These are phyloP conservation scores for Drosophila peninsularis DNA, from an alignment of 2,888 invertebrate species.

Conservation along the genomic window DNA sequence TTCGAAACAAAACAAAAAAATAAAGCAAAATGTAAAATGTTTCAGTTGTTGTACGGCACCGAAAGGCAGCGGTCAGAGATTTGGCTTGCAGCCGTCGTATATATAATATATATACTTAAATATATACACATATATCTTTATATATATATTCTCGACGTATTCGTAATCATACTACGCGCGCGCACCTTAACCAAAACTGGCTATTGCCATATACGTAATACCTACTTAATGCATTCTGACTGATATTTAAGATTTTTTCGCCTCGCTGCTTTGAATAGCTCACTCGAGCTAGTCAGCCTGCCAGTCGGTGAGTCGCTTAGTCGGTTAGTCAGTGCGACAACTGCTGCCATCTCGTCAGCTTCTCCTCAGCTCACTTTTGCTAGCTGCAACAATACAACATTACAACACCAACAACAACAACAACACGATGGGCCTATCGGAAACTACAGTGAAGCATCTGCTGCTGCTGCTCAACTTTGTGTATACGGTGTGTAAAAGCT, in stretches of 20 bases:
- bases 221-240: slow-evolving; percentile 57
- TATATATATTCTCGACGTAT: slow-evolving; percentile 19
- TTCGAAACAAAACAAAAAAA: slow-evolving; percentile 44
- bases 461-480: slow-evolving; percentile 79
- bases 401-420: slow-evolving; percentile 5
- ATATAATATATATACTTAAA: slow-evolving; percentile 13
- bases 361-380: slow-evolving; percentile 8
- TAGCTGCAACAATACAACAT: slow-evolving; percentile 26
- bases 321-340: slow-evolving; percentile 23
- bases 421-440: slow-evolving; percentile 71
- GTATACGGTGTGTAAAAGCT: slow-evolving; percentile 71
- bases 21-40: slow-evolving; percentile 26
- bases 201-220: slow-evolving; percentile 64
- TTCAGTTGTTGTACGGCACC: slow-evolving; percentile 71
- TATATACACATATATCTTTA: background rate
- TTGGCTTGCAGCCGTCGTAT: slow-evolving; percentile 36
- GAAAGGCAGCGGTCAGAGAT: slow-evolving; percentile 67
- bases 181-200: slow-evolving; percentile 47
- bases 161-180: slow-evolving; percentile 17
- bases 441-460: slow-evolving; percentile 79
- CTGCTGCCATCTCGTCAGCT: slow-evolving; percentile 18
- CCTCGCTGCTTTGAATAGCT: slow-evolving; percentile 49
- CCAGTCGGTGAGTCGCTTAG: slow-evolving; percentile 15
- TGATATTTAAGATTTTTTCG: slow-evolving; percentile 11
- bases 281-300: slow-evolving; percentile 13